phyloP scores from a whole-genome alignment of 2,888 invertebrate genomes.

The Amphimallon solstitiale region DNA sequence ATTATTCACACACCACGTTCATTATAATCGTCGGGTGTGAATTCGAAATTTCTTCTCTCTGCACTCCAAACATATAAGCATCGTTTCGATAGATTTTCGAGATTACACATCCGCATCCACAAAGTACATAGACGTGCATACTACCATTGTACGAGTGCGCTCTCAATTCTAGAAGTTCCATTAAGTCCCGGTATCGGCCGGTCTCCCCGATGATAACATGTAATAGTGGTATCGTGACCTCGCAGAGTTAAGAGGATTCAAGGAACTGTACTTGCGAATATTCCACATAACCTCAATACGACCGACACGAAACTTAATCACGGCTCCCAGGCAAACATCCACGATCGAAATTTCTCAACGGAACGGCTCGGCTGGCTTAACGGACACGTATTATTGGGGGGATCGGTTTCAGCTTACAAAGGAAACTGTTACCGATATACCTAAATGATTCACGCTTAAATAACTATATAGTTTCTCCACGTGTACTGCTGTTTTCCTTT shows the following conservation, averaged over 20 bases:
- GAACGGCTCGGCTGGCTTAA: constrained; percentile 24
- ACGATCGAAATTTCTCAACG: constrained; percentile 35
- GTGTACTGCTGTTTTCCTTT: no score
- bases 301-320: constrained; percentile 38
- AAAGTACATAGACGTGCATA: constrained; percentile 9
- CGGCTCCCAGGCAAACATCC: constrained; percentile 35
- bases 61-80: no score
- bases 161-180: constrained; percentile 24
- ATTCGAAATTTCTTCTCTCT: no score
- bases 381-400: constrained; percentile 16
- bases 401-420: constrained; percentile 23
- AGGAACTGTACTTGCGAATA: constrained; percentile 39
- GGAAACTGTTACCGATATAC: constrained; percentile 27
- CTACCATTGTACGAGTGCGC: constrained; percentile 7
- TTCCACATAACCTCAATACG: constrained; percentile 38
- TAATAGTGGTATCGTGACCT: constrained; percentile 38
- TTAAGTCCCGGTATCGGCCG: constrained; percentile 30
- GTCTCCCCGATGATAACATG: constrained; percentile 36
- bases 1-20: no score
- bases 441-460: constrained; percentile 6
- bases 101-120: constrained; percentile 5
- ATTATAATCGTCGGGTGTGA: no score
- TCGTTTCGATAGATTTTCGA: not conserved
- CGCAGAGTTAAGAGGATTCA: constrained; percentile 34
- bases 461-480: constrained; percentile 2